Evolutionary conservation across 2,888 invertebrate species (phyloP).

Genomic region (Lacanobia wlatinum): DNA sequence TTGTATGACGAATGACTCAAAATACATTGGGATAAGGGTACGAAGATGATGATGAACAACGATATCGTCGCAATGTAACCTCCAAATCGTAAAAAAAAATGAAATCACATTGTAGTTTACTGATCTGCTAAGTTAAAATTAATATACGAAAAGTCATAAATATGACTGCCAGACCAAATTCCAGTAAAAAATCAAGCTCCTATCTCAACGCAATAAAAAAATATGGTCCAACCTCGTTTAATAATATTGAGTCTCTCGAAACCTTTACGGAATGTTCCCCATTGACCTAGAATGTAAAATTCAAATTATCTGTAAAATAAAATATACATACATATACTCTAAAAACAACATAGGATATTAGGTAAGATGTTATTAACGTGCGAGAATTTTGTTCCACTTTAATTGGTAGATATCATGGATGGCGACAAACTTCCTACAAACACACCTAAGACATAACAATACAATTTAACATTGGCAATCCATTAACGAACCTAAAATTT

Average conservation of each 20-base stretch:
- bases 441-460: background rate
- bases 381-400: background rate
- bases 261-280: slow-evolving; percentile 1
- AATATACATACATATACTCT: no score
- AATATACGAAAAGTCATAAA: background rate
- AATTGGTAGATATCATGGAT: background rate
- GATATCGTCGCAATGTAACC: background rate
- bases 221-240: slow-evolving; percentile 14
- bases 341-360: no score
- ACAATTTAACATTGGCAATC: slow-evolving; percentile 10
- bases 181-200: background rate
- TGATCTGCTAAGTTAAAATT: slow-evolving; percentile 8
- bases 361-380: no score
- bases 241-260: slow-evolving; percentile 8
- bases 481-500: slow-evolving; percentile 2
- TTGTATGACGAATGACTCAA: no score
- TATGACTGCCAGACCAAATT: background rate
- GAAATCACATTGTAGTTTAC: background rate
- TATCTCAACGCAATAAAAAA: slow-evolving; percentile 17
- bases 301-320: background rate
- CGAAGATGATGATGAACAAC: background rate
- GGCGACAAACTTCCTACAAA: background rate
- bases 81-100: background rate
- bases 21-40: no score
- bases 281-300: slow-evolving; percentile 5